Conservation (phyloP, 2,113 vertebrate species). For the Sminthopsis crassicaudata region DNA sequence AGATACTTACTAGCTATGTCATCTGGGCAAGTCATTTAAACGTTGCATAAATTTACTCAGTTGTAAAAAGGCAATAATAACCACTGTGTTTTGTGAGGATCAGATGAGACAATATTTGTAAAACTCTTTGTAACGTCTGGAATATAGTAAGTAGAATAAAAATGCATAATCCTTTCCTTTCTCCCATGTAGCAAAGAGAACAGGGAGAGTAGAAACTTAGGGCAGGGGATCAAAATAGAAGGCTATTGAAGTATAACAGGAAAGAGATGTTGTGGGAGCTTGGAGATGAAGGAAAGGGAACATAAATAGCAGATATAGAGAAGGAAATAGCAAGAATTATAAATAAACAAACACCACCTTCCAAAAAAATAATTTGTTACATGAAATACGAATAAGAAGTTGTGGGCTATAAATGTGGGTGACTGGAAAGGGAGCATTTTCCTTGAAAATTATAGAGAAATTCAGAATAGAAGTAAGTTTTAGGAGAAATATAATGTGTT, state of each 20-base stretch:
- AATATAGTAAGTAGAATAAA: background rate
- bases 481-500: background rate
- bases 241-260: background rate
- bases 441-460: background rate
- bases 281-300: background rate
- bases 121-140: background rate
- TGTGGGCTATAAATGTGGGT: background rate
- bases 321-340: background rate
- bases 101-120: background rate
- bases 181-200: background rate
- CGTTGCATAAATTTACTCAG: background rate
- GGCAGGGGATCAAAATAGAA: background rate
- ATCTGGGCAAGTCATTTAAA: too few species aligned
- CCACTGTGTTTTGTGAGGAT: background rate
- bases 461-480: background rate
- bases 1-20: background rate
- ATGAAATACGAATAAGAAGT: background rate
- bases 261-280: background rate
- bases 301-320: background rate
- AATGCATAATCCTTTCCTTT: background rate
- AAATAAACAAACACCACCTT: background rate
- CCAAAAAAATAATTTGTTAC: background rate
- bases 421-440: background rate
- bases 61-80: background rate
- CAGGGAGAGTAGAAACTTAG: background rate